Evolutionary conservation across 2,888 invertebrate genomes (phyloP).

Genomic region (Bombylius major): DNA sequence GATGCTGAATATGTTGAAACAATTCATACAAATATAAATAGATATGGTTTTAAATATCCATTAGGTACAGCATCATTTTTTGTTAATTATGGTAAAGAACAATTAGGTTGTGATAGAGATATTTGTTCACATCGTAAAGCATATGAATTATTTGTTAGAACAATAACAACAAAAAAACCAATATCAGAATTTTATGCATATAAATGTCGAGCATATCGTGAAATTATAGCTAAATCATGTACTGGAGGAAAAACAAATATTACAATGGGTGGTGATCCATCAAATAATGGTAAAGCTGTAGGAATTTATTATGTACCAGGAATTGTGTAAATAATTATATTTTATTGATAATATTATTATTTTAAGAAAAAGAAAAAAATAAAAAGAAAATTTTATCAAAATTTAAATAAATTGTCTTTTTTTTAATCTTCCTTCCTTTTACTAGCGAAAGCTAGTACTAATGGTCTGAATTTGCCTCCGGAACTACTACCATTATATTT

Average conservation of each 20-base stretch:
- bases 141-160: slow-evolving; percentile 36
- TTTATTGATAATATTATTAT: too few relatives aligned
- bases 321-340: too few relatives aligned
- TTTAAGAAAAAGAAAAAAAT: too few relatives aligned
- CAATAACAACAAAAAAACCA: slow-evolving; percentile 21
- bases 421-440: too few relatives aligned
- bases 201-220: slow-evolving; percentile 20
- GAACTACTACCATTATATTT: too few relatives aligned
- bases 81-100: slow-evolving; percentile 41
- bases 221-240: slow-evolving; percentile 23
- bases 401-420: too few relatives aligned
- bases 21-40: slow-evolving; percentile 29
- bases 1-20: slow-evolving; percentile 31
- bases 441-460: too few relatives aligned
- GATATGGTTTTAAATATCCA: slow-evolving; percentile 25
- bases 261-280: slow-evolving; percentile 22
- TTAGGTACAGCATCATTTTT: slow-evolving; percentile 39
- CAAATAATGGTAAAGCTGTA: slow-evolving; percentile 18
- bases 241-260: slow-evolving; percentile 17
- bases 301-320: slow-evolving; percentile 28
- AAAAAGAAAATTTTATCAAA: too few relatives aligned
- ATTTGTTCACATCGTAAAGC: slow-evolving; percentile 37
- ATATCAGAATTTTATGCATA: slow-evolving; percentile 23
- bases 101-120: slow-evolving; percentile 39
- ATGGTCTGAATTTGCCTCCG: too few relatives aligned